Evolutionary conservation across 2,797 vertebrate species (phyloP), one percentile per base, ranked within the genome.

Genomic region (Anomalospiza imberbis): DNA sequence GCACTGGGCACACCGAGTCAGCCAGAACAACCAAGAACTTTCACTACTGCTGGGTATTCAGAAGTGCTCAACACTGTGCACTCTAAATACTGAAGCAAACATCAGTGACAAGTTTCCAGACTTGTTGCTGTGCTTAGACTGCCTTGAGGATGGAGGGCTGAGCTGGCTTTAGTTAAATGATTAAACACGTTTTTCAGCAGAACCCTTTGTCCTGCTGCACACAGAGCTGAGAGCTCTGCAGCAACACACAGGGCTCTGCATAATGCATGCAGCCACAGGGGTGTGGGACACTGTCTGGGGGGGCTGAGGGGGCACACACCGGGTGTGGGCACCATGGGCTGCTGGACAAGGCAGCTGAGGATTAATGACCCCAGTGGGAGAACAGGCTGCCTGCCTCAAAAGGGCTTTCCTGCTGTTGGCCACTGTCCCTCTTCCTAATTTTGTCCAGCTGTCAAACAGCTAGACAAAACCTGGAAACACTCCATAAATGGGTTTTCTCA

Each of bases 1-100:
- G 62, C 72, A n/a, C 36, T 7, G 61, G 44, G 6, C 18, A 5
- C 32, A 2, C 26, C 1, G 13, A 50, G 42, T 2, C 19, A 55
- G 12, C 4, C 50, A 70, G 9, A 63, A n/a, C 57, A 24, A 21
- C 13, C 14, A 21, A 25, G 71, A n/a, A 15, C 38, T 40, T 25
- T 2, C 50, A 28, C 77, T 36, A 1, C 28, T 79, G 21, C 13
- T 42, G 24, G 15, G 12, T 4, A 6, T 38, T 57, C 14, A 31
- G 5, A 36, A 57, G 53, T 3, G 21, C 38, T 16, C 31, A 34
- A 5, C 17, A 10, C 29, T 16, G 10, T 0, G 4, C 16, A 22
- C 18, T 38, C 9, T 13, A 3, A 50, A 10, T 3, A 57, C 0
- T 8, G 20, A 17, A 38, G 7, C 14, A 40, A 4, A 7, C 34